Conservation (phyloP, 1,140 invertebrate species). For the Spodoptera litura region DNA sequence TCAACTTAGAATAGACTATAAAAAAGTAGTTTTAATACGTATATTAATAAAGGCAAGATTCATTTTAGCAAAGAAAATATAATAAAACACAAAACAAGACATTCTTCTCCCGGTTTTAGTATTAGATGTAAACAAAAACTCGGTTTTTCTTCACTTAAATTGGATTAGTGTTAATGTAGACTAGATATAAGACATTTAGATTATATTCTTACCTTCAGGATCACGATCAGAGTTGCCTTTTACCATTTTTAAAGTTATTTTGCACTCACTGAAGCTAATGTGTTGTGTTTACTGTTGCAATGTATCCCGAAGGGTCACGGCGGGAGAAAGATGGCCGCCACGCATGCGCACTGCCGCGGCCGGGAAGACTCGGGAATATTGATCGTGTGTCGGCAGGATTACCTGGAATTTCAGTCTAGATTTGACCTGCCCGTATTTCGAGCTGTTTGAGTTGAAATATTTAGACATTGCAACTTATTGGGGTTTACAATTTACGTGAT, state of each 20-base stretch:
- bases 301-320: slow-evolving; percentile 14
- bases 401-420: slow-evolving; percentile 56
- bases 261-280: slow-evolving; percentile 46
- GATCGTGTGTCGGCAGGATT: slow-evolving; percentile 61
- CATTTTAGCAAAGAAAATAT: no score
- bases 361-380: slow-evolving; percentile 64
- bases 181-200: no score
- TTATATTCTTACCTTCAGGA: slow-evolving; percentile 60
- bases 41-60: no score
- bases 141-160: no score
- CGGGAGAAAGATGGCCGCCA: slow-evolving; percentile 55
- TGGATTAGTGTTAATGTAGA: no score
- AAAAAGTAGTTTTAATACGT: no score
- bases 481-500: no score
- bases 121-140: no score
- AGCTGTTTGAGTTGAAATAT: not conserved
- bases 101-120: no score
- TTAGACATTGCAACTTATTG: no score
- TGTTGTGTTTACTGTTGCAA: slow-evolving; percentile 61
- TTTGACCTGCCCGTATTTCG: not conserved
- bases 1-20: no score
- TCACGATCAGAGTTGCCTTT: slow-evolving; percentile 71
- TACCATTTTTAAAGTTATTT: slow-evolving; percentile 21
- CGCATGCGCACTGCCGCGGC: slow-evolving; percentile 59
- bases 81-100: no score